A percentile compares a stretch with the other conserved stretches of the same genome.
phyloP scores from a whole-genome alignment of 2,888 invertebrate species.

The Chaitophorus viminalis region DNA sequence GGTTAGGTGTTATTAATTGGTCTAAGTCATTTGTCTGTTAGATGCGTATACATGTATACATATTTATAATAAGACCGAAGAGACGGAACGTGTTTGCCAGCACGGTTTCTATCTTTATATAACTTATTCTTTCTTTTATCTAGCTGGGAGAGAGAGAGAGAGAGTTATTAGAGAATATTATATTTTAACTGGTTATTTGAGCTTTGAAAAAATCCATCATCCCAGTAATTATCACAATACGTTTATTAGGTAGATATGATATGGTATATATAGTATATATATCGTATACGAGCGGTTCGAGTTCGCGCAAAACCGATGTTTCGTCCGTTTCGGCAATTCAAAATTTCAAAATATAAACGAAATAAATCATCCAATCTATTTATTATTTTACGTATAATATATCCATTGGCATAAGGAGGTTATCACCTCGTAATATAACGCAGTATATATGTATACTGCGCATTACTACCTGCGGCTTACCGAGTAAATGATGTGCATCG shows the following conservation, averaged over 20 bases:
- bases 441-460: neutral
- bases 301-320: neutral
- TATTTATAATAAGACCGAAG: neutral
- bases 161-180: neutral
- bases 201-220: neutral
- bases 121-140: neutral
- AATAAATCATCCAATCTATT: neutral
- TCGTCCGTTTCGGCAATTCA: neutral
- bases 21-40: conserved; percentile 1
- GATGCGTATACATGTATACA: neutral
- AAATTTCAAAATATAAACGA: neutral
- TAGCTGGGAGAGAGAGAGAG: neutral
- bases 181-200: neutral
- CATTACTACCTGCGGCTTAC: neutral
- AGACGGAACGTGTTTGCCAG: neutral
- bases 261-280: no score
- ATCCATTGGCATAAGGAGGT: neutral
- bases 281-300: neutral
- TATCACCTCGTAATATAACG: neutral
- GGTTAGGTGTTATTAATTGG: conserved; percentile 47
- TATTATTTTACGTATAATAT: neutral
- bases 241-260: no score
- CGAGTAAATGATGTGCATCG: neutral
- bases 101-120: neutral
- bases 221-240: neutral